Base-by-base conservation (phyloP, 92 coral and sea anemone species). In the Actinostola sp. region DNA sequence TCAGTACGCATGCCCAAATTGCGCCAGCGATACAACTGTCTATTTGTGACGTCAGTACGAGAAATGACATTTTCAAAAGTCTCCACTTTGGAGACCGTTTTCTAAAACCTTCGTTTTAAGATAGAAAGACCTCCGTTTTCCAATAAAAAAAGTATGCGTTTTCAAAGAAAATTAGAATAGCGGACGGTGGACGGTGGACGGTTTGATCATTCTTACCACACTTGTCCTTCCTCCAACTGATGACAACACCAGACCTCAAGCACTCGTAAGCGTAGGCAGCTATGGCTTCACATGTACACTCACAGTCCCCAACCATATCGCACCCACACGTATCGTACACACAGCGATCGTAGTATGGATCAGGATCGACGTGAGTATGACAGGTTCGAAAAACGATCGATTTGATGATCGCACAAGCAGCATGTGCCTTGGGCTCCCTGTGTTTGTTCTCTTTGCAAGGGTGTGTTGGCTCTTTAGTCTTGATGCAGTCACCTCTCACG, bases 231-330 rank as follows among this genome's bases (percentile, higher is more conserved):
- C 93, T 86, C 93, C 93, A 88, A 36, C 78, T 71, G 42, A 78
- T 76, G 57, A 61, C 66, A 32, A 88, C 86, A 30, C 89, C 93
- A 33, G 84, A 48, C 26, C 77, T 71, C 27, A 73, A 57, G 50
- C 93, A 88, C 44, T 88, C 93, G 53, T 84, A 83, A n/a, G 93
- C 93, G 31, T 88, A 88, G 12, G 89, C 93, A 49, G 93, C 93
- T 13, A 88, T 88, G 15, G 93, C 93, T 39, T 84, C 88, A 64
- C 93, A 88, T 23, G 88, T 88, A 42, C 93, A 88, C 54, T 88
- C 93, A 70, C 93, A 88, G 38, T 88, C 93, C 38, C 93, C 93
- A n/a, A 84, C 93, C 82, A 71, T 83, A 54, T 88, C 92, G 36
- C 93, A 88, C 9, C 93, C 93, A 56, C 93, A 88, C 2, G 93